phyloP scores from a whole-genome alignment of 2,797 vertebrate species.

The Nyctalus aviator region DNA sequence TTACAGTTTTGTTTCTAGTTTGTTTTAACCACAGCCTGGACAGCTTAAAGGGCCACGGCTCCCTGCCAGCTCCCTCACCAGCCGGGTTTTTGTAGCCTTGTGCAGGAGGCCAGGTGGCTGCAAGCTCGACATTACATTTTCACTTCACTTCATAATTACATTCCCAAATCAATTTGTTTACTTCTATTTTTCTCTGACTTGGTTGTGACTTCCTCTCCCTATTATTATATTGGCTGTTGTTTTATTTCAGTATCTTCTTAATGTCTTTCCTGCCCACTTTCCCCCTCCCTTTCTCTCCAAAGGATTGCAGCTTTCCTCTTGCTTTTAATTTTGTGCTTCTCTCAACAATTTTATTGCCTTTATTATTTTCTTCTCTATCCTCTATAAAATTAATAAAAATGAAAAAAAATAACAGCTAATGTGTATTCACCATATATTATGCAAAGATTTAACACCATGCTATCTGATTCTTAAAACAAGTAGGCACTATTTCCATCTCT shows the following conservation, averaged over 20 bases:
- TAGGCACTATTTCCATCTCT: background rate
- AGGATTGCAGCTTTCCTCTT: background rate
- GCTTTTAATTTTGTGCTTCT: background rate
- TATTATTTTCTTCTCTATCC: background rate
- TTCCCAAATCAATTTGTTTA: background rate
- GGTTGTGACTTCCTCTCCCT: background rate
- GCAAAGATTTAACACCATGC: background rate
- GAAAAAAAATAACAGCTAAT: conserved; percentile 12
- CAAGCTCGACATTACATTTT: rapidly evolving
- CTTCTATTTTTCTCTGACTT: background rate
- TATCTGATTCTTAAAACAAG: background rate
- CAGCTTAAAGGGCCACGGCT: background rate
- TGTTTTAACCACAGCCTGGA: background rate
- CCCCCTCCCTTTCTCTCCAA: background rate
- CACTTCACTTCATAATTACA: background rate
- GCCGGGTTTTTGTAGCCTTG: rapidly evolving
- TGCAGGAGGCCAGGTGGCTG: background rate
- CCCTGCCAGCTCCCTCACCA: background rate
- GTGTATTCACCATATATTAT: background rate
- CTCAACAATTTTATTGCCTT: background rate
- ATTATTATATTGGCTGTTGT: background rate
- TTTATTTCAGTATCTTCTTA: background rate
- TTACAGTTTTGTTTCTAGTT: background rate
- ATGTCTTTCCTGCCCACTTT: background rate
- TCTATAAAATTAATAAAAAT: conserved; percentile 8